A percentile compares a stretch with the other conserved stretches of the same genome.
phyloP scores from a whole-genome alignment of 2,113 vertebrate species.

The Gobio gobio region DNA sequence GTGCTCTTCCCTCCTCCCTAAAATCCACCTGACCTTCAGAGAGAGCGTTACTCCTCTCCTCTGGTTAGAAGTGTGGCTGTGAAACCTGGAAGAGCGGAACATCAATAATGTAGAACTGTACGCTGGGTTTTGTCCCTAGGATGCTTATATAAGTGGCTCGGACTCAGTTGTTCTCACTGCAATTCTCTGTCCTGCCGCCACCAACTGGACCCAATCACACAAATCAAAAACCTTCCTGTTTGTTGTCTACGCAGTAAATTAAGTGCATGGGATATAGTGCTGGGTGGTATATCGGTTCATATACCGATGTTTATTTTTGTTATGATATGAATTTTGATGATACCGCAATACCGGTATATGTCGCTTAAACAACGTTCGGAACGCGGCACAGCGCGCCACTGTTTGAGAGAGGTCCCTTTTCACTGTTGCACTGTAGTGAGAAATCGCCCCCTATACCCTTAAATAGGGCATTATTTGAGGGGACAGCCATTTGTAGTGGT shows the following conservation, averaged over 20 bases:
- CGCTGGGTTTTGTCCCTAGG: slow-evolving; percentile 31
- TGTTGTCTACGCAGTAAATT: neutral
- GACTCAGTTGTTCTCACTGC: slow-evolving; percentile 20
- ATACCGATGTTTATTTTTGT: no score
- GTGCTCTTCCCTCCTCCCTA: slow-evolving; percentile 15
- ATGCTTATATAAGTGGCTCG: slow-evolving; percentile 50
- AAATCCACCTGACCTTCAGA: slow-evolving; percentile 47
- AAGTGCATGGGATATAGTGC: neutral
- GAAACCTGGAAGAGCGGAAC: slow-evolving; percentile 49
- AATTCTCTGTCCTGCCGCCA: slow-evolving; percentile 6
- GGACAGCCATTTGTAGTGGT: no score
- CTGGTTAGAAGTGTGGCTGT: slow-evolving; percentile 23
- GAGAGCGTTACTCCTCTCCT: slow-evolving; percentile 31
- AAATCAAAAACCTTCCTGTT: neutral
- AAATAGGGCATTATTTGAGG: no score
- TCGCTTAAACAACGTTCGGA: no score
- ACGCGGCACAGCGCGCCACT: no score
- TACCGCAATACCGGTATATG: no score
- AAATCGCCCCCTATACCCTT: no score
- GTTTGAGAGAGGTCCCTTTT: no score
- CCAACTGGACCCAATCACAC: slow-evolving; percentile 12
- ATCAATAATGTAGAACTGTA: slow-evolving; percentile 54
- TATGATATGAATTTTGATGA: no score
- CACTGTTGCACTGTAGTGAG: no score
- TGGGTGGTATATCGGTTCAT: no score